Conservation (phyloP, 2,888 invertebrate species). For the Cheilosia impressa region DNA sequence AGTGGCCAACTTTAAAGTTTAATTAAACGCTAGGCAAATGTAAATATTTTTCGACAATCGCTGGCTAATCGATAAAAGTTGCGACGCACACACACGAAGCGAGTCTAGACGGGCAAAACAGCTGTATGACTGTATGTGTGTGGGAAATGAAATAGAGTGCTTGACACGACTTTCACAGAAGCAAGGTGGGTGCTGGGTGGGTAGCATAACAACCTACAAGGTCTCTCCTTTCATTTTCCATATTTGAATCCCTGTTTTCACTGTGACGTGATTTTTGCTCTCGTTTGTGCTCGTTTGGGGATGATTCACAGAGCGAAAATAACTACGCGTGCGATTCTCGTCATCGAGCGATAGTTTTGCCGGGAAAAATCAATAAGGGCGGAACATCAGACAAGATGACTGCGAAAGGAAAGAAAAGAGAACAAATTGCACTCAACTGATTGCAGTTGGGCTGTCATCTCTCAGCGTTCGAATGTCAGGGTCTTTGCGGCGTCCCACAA, state of each 20-base stretch:
- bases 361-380: slow-evolving; percentile 51
- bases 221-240: slow-evolving; percentile 48
- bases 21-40: slow-evolving; percentile 18
- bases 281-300: not conserved
- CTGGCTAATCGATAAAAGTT: slow-evolving; percentile 44
- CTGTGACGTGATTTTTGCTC: slow-evolving; percentile 10
- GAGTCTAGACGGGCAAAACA: slow-evolving; percentile 14
- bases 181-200: not conserved
- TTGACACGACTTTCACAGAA: slow-evolving; percentile 40
- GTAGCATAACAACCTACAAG: slow-evolving; percentile 15
- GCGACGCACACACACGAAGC: not conserved
- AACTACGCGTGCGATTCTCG: slow-evolving; percentile 29
- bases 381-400: not conserved
- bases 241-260: slow-evolving; percentile 34
- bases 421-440: not conserved
- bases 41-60: slow-evolving; percentile 21
- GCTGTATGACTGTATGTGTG: not conserved
- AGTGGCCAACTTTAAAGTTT: slow-evolving; percentile 24
- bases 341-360: slow-evolving; percentile 31
- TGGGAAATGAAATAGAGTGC: not conserved
- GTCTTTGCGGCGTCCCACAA: no score
- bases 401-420: not conserved
- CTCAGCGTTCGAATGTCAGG: no score
- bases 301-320: slow-evolving; percentile 4
- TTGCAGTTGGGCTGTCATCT: no score